Base-by-base conservation (phyloP, 2,888 invertebrate genomes). In the Acanthosoma haemorrhoidale region DNA sequence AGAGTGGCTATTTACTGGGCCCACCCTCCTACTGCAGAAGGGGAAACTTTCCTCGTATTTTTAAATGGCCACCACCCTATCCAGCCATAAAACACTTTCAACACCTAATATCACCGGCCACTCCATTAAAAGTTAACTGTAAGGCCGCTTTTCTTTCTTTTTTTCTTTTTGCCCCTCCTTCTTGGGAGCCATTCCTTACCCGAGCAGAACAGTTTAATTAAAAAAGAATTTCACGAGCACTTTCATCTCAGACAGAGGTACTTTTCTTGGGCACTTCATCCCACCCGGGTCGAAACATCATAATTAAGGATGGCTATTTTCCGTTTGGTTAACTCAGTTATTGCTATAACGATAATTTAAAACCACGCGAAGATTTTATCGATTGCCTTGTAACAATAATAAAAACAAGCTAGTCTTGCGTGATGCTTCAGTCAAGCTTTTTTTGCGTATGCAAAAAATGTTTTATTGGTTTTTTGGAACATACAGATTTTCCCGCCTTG, bases 81-180 rank as follows among this genome's bases (percentile, higher is more conserved):
- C 43, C 39, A 9, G 39, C 39, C 64, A 64, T 64, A 64, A 64
- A 64, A 64, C 64, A 64, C 64, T 64, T 64, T 64, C 64, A 39
- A 41, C 64, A 64, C 64, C 64, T 64, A 64, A 64, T 64, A 64
- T 64, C 64, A 43, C 41, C 64, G 64, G 64, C 41, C 64, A 64
- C 64, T 64, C 64, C 64, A 64, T 64, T 64, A 64, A 64, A 64
- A 64, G 64, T 64, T 39, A 64, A 38, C 41, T 21, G 21, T 43
- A 29, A 43, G 60, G 21, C 32, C 32, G 60, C 36, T 32, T 21
- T 61, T 61, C 32, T 34, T 32, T 60, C 15, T 15, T 41, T 41
- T n/a, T 41, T 41, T n/a, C 15, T n/a, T 41, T 41, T 41, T 41
- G 32, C 11, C 31, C 60, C 31, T 31, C 16, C 36, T 18, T 21